A percentile compares a stretch with the other conserved stretches of the same genome.
phyloP scores from a whole-genome alignment of 2,888 invertebrate species.

The Zelleria hepariella region DNA sequence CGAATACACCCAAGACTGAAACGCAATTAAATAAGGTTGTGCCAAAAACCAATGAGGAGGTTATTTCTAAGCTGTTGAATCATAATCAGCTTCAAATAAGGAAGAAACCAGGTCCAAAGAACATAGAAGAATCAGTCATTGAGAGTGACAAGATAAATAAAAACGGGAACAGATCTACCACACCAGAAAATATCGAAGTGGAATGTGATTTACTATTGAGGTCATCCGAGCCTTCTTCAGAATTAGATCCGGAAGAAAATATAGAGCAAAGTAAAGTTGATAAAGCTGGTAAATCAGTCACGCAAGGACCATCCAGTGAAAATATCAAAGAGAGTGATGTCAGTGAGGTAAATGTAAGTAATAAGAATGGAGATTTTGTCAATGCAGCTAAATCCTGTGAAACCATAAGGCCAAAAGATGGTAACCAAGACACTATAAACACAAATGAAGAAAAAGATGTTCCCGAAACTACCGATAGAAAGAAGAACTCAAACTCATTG shows the following conservation, averaged over 20 bases:
- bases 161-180: not conserved
- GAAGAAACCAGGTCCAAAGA: slow-evolving; percentile 29
- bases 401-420: not conserved
- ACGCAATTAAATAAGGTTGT: not conserved
- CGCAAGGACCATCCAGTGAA: not conserved
- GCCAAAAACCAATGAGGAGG: slow-evolving; percentile 33
- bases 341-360: not conserved
- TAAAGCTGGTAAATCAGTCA: not conserved
- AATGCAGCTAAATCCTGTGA: not conserved
- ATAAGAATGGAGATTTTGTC: not conserved
- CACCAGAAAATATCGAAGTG: slow-evolving; percentile 13
- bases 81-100: slow-evolving; percentile 58
- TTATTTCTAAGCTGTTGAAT: slow-evolving; percentile 49
- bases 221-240: slow-evolving; percentile 11
- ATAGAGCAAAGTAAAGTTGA: not conserved
- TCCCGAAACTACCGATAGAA: not conserved
- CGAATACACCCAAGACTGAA: not conserved
- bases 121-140: not conserved
- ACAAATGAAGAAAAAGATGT: not conserved
- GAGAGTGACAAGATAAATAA: not conserved
- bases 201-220: slow-evolving; percentile 13
- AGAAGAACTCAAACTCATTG: not conserved
- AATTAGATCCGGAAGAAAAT: slow-evolving; percentile 11
- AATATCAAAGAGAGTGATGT: not conserved
- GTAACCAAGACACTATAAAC: not conserved